These are phyloP conservation scores for Pherbina coryleti DNA, from an alignment of 2,888 invertebrate genomes.

Conservation along the genomic window DNA sequence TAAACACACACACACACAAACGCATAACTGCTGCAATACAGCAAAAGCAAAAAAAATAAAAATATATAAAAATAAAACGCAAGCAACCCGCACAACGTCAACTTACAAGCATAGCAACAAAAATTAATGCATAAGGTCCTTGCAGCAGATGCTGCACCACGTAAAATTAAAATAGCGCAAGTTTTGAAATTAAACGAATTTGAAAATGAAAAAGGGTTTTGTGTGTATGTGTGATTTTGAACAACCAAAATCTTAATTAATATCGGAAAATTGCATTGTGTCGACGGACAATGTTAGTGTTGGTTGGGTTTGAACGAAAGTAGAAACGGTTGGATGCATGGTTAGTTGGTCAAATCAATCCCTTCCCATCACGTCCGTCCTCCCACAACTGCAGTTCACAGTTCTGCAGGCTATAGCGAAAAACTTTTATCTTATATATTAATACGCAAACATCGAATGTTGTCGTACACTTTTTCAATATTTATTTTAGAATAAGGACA, in stretches of 20 bases:
- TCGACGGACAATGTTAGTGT: not conserved
- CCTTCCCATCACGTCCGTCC: not conserved
- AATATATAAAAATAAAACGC: not conserved
- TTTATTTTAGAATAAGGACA: too few relatives aligned
- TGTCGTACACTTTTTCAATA: too few relatives aligned
- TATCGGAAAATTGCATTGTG: constrained; percentile 30
- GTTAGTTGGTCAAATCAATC: not conserved
- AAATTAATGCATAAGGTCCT: not conserved
- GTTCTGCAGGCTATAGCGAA: constrained; percentile 9
- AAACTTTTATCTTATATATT: too few relatives aligned
- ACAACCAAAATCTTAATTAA: constrained; percentile 34
- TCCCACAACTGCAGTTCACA: not conserved
- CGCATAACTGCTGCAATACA: not conserved
- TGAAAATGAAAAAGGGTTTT: constrained; percentile 8
- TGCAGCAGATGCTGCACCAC: not conserved
- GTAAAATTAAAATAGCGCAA: constrained; percentile 4
- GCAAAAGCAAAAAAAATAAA: too few relatives aligned
- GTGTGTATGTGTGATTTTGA: not conserved
- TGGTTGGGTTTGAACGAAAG: not conserved
- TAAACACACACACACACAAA: not conserved
- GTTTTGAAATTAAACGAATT: constrained; percentile 26
- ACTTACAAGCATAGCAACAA: not conserved
- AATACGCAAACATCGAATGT: too few relatives aligned
- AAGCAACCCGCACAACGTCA: not conserved
- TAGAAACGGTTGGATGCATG: not conserved